Base-by-base conservation (phyloP, 1,140 invertebrate genomes). In the Sycophila sp. region DNA sequence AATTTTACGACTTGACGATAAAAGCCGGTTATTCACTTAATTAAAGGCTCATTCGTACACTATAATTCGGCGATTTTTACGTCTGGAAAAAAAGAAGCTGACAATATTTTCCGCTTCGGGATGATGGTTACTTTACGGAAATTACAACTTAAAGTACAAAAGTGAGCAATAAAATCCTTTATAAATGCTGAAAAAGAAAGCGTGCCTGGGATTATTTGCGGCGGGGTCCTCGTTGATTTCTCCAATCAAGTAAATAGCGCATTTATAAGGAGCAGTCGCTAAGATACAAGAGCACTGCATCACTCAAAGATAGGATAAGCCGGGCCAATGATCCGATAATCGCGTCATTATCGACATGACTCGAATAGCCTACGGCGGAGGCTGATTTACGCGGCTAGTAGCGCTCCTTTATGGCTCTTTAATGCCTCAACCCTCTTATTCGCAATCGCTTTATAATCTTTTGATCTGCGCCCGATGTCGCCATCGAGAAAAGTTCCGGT, bases 271-370 rank as follows among this genome's bases (percentile, higher is more conserved):
- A 10, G 30, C 34, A 4, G 8, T 58, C 24, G 38, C 38, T 34
- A 32, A 56, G 53, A 56, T 56, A 32, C 30, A 56, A 36, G 30
- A 22, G 13, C 7, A 32, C 53, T 17, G 32, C 53, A 56, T 56
- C 55, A 58, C 32, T 58, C 17, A 19, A 17, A 19, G 55, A 58
- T 58, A 38, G 55, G 55, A 30, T 58, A 58, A 58, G 55, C 55
- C 55, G 34, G 55, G 55, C 55, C 55, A 58, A 58, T 38, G 55
- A 58, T 58, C 55, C 55, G 34, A 40, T 58, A 58, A 58, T 58
- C n/a, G 55, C 55, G 28, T 58, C 55, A 58, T 58, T 58, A 58
- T 58, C 55, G 55, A 58, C 55, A 38, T 58, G 55, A 40, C 55
- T 40, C 34, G 55, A 13, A 58, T 24, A 19, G 55, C 32, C 55